Evolutionary conservation across 2,113 vertebrate genomes (phyloP).

Genomic region (Elaphurus davidianus): DNA sequence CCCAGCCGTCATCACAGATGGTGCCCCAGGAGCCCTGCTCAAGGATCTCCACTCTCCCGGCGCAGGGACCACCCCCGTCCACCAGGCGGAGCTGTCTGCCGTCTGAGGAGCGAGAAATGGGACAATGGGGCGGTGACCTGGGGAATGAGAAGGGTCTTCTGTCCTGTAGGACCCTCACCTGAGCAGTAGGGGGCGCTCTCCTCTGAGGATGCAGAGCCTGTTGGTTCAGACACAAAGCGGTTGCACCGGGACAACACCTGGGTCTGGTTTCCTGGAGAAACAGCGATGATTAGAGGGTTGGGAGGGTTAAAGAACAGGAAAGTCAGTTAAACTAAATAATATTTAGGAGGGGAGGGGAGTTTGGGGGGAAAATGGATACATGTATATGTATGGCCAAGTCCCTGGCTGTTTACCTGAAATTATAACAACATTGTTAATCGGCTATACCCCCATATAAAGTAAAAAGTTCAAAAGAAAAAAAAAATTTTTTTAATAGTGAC

Average conservation of each 20-base stretch:
- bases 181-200: background rate
- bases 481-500: too few relatives aligned
- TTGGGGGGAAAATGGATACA: too few relatives aligned
- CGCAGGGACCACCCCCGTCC: background rate
- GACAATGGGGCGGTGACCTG: fast-evolving
- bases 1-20: too few relatives aligned
- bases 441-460: too few relatives aligned
- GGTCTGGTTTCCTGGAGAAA: background rate
- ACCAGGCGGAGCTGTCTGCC: background rate
- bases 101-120: background rate
- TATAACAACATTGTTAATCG: too few relatives aligned
- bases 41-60: too few relatives aligned
- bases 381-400: too few relatives aligned
- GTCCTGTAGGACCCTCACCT: background rate
- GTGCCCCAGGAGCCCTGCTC: background rate
- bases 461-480: too few relatives aligned
- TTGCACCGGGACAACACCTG: background rate
- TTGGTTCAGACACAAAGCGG: background rate
- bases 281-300: background rate
- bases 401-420: too few relatives aligned
- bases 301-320: background rate
- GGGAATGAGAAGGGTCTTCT: background rate
- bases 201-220: background rate
- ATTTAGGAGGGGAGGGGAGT: too few relatives aligned
- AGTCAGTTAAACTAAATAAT: too few relatives aligned